These are phyloP conservation scores for Pammene aurita DNA, from an alignment of 2,888 invertebrate species.

Conservation along the genomic window DNA sequence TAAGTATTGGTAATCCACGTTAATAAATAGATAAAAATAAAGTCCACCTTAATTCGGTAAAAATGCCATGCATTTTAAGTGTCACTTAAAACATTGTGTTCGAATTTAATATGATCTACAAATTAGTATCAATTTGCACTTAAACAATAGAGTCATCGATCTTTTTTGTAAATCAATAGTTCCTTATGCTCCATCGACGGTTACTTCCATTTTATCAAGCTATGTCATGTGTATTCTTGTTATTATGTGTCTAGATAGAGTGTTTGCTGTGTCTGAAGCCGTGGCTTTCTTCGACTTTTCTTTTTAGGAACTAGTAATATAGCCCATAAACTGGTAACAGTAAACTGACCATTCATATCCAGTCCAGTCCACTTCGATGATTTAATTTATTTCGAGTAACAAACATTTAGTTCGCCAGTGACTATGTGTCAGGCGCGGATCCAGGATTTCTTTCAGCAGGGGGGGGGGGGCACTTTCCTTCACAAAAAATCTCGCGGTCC, in stretches of 20 bases:
- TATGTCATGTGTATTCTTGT: conserved; percentile 20
- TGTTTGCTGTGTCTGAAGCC: conserved; percentile 37
- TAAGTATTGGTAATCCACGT: too few species aligned
- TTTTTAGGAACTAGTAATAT: background rate
- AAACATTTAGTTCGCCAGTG: too few species aligned
- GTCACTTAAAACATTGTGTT: background rate
- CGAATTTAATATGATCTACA: conserved; percentile 3
- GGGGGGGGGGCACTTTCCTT: too few species aligned
- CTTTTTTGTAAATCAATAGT: conserved; percentile 18
- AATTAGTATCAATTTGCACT: conserved; percentile 25
- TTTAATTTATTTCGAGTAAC: too few species aligned
- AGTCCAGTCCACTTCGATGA: too few species aligned
- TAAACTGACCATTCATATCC: background rate
- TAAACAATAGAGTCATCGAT: conserved; percentile 31
- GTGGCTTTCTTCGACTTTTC: background rate
- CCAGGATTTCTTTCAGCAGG: too few species aligned
- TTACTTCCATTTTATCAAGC: conserved; percentile 19
- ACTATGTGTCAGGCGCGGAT: too few species aligned
- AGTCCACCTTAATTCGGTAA: too few species aligned
- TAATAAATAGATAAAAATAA: too few species aligned
- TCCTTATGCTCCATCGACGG: conserved; percentile 18
- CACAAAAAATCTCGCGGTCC: too few species aligned
- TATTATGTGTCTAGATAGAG: conserved; percentile 16
- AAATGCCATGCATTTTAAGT: background rate
- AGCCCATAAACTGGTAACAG: background rate